phyloP scores from a whole-genome alignment of 1,140 invertebrate species.

The Drosophila fuyamai region DNA sequence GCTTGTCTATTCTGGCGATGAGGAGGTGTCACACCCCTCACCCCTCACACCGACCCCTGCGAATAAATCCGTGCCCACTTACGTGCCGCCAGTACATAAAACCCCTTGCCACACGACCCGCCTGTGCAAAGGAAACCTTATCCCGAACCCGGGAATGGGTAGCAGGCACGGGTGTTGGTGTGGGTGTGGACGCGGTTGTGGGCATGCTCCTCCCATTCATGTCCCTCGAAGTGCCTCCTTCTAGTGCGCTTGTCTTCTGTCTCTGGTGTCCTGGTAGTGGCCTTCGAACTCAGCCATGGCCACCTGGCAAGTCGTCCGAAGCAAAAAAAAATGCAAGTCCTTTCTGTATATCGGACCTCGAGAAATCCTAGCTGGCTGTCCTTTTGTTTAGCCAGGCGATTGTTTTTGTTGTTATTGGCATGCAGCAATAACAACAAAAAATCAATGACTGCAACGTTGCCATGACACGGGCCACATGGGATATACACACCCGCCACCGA shows the following conservation, averaged over 20 bases:
- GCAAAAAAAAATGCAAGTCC: conserved; percentile 33
- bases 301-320: conserved; percentile 33
- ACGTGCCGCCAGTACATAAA: conserved; percentile 80
- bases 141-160: conserved; percentile 17
- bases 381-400: conserved; percentile 43
- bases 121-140: conserved; percentile 64
- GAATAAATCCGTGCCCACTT: conserved; percentile 66
- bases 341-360: conserved; percentile 56
- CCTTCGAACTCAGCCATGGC: conserved; percentile 52
- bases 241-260: conserved; percentile 17
- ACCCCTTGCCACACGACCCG: conserved; percentile 67
- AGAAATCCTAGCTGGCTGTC: conserved; percentile 55
- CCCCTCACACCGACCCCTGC: conserved; percentile 1
- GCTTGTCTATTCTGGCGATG: conserved; percentile 59
- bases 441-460: conserved; percentile 77
- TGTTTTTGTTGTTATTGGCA: conserved; percentile 27
- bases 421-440: conserved; percentile 73
- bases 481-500: conserved; percentile 9
- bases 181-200: conserved; percentile 29
- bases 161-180: conserved; percentile 19
- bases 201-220: conserved; percentile 49
- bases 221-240: background rate
- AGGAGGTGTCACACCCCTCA: conserved; percentile 16
- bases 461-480: conserved; percentile 49
- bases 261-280: conserved; percentile 44